Evolutionary conservation across 2,113 vertebrate species (phyloP).

Genomic region (Erpornis zantholeuca): DNA sequence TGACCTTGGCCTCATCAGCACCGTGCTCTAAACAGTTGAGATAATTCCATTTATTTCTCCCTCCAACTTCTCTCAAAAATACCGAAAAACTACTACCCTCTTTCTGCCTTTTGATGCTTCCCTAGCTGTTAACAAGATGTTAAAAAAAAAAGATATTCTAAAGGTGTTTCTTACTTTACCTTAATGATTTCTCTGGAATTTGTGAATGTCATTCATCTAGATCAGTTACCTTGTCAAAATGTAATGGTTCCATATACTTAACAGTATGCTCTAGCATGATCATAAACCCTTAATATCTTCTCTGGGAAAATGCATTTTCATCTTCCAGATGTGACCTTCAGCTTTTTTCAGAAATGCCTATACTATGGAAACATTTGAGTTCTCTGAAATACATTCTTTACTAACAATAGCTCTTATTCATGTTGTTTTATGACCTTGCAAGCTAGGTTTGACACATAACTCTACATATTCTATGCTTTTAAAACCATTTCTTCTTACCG

Average conservation of each 20-base stretch:
- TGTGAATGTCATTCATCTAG: slow-evolving; percentile 44
- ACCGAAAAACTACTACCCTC: background rate
- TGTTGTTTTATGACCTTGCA: background rate
- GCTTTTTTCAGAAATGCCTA: slow-evolving; percentile 24
- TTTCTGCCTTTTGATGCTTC: background rate
- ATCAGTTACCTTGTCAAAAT: slow-evolving; percentile 50
- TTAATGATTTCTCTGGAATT: slow-evolving; percentile 42
- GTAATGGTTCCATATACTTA: slow-evolving; percentile 50
- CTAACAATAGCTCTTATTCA: background rate
- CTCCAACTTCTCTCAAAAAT: background rate
- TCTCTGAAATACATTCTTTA: background rate
- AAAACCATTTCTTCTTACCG: background rate
- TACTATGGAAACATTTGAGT: background rate
- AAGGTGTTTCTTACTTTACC: slow-evolving; percentile 36
- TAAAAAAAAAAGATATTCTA: background rate
- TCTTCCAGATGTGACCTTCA: slow-evolving; percentile 51
- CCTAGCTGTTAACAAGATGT: background rate
- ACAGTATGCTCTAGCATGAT: slow-evolving; percentile 42
- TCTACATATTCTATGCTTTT: background rate
- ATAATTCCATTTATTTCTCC: background rate
- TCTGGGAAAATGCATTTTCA: slow-evolving; percentile 37
- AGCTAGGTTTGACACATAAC: background rate
- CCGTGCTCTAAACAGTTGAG: background rate
- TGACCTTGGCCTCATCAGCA: background rate
- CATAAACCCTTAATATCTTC: slow-evolving; percentile 55